A percentile compares a stretch with the other conserved stretches of the same genome.
These are phyloP conservation scores for Hetaerina titia DNA, from an alignment of 2,888 invertebrate genomes.

Conservation along the genomic window DNA sequence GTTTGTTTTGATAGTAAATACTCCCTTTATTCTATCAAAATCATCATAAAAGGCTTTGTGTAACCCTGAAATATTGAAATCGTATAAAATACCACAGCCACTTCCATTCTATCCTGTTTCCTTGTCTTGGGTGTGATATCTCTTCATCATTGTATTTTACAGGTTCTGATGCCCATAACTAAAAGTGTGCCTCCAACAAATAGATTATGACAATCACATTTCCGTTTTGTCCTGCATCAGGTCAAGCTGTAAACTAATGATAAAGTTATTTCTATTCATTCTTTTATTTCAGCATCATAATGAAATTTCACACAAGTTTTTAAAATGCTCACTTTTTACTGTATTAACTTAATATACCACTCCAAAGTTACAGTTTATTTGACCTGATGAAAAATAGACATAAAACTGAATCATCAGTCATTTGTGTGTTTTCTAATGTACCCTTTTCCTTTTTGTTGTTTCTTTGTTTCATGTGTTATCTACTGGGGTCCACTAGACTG, in stretches of 20 bases:
- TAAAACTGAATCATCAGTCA: background rate
- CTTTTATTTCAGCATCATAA: constrained; percentile 3
- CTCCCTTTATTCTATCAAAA: background rate
- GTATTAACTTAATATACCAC: background rate
- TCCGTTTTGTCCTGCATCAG: background rate
- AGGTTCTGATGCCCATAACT: background rate
- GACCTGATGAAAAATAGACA: constrained; percentile 13
- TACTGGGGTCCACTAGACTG: constrained; percentile 69
- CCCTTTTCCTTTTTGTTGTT: constrained; percentile 68
- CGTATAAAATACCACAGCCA: background rate
- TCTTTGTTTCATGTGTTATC: constrained; percentile 69
- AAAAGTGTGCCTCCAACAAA: background rate
- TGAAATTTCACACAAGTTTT: background rate
- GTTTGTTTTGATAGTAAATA: background rate
- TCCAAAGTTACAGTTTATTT: background rate
- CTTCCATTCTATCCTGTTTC: no score
- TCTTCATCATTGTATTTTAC: background rate
- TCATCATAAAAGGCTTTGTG: background rate
- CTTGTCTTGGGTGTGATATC: no score
- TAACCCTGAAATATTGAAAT: background rate
- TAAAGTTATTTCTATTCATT: background rate
- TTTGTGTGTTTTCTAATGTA: constrained; percentile 52
- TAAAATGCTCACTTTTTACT: constrained; percentile 30
- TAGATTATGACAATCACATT: background rate
- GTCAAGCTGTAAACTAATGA: background rate